Evolutionary conservation across 2,797 vertebrate species (phyloP).

Genomic region (Graptemys geographica): DNA sequence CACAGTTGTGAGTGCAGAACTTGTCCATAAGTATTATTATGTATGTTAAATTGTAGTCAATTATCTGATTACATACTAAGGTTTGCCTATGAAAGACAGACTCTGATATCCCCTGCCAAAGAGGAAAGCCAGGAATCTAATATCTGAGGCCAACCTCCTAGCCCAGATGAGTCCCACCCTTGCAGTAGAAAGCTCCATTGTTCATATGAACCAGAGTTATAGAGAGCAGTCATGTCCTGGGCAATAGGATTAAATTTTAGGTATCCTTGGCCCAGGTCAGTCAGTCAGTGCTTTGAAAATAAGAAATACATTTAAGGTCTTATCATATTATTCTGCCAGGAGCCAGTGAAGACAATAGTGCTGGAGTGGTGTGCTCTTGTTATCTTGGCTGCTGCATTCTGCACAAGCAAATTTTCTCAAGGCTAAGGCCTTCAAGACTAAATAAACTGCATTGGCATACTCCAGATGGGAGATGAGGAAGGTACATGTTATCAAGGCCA

Average conservation of each 20-base stretch:
- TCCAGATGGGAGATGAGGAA: not conserved
- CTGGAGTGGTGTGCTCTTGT: no score
- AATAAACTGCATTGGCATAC: not conserved
- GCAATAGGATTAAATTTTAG: not conserved
- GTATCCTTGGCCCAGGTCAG: not conserved
- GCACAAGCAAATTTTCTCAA: not conserved
- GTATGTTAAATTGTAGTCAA: not conserved
- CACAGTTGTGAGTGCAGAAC: not conserved
- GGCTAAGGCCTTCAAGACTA: not conserved
- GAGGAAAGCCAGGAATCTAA: not conserved
- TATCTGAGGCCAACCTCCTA: not conserved
- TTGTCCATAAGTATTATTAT: not conserved
- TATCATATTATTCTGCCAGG: no score
- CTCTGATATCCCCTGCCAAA: not conserved
- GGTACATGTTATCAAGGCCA: not conserved
- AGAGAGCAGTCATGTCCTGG: not conserved
- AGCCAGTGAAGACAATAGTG: no score
- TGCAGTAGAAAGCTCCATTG: not conserved
- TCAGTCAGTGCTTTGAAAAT: not conserved
- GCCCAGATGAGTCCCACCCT: not conserved
- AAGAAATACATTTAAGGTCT: not conserved
- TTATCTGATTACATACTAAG: not conserved
- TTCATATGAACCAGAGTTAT: not conserved
- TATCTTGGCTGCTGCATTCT: no score
- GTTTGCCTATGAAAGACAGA: not conserved